Base-by-base conservation (phyloP, 2,797 vertebrate species). In the Valencia hispanica region DNA sequence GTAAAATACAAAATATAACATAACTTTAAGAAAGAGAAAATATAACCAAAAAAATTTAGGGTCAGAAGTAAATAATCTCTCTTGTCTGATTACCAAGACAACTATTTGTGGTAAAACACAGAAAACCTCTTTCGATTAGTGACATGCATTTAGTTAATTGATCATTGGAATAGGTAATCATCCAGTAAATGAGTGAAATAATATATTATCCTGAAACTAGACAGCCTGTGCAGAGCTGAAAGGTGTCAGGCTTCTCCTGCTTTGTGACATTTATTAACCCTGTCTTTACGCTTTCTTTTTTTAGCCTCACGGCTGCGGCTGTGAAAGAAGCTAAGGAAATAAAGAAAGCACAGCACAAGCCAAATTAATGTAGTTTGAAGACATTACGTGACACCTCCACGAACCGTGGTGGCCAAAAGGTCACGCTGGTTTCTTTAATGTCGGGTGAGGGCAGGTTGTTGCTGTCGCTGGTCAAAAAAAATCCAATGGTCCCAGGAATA, bases 241-340 rank as follows among this genome's bases (percentile, higher is more conserved):
- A 72, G 77, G 30, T 55, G 77, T 63, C 65, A 63, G 20, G 34
- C 36, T 59, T 50, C 48, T 20, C 22, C 2, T 0, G 65, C 51
- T 78, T 55, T 12, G 48, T 82, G 77, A 85, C 70, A 71, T 74
- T 76, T 30, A 84, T 88, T 82, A 86, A 85, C 72, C 57, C 76
- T 4, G 32, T 55, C 43, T 14, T 74, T 45, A 50, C 48, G 53
- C 41, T 72, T 70, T 78, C 70, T 34, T 15, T 18, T 68, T 34
- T 66, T 76, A 43, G 55, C 47, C 73, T 25, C 50, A 63, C 27
- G 47, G 65, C 14, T 15, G 14, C 22, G 17, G 27, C 66, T 34
- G 4, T 34, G 22, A 18, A 61, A 55, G 57, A 51, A 76, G 50
- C 74, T 47, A 43, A 68, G 55, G 66, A 63, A n/a, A n/a, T 51